Percentiles rank a stretch among this genome's conserved stretches.
Conservation (phyloP, 2,113 vertebrate species). For the Oreochromis spilurus region DNA sequence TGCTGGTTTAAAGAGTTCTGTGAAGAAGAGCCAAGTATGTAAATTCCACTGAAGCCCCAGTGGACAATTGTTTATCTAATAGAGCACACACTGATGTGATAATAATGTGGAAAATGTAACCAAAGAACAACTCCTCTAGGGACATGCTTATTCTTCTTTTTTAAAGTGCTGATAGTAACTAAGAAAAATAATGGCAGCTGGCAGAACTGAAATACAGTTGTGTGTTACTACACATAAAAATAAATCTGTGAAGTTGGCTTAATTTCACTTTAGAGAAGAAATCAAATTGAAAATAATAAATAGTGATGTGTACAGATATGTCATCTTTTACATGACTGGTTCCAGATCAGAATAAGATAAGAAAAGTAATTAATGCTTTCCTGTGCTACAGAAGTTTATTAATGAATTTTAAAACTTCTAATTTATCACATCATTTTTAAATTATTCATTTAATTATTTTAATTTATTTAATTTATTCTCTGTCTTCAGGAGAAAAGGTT, state of each 20-base stretch:
- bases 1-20: background rate
- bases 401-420: background rate
- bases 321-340: background rate
- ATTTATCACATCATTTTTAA: background rate
- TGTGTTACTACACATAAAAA: background rate
- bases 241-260: background rate
- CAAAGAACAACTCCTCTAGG: background rate
- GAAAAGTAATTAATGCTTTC: background rate
- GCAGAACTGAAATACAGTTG: background rate
- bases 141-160: background rate
- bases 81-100: background rate
- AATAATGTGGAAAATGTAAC: background rate
- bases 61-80: background rate
- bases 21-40: background rate
- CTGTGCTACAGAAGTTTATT: background rate
- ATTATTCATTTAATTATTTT: background rate
- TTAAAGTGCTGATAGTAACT: background rate
- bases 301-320: background rate
- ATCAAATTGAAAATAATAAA: background rate
- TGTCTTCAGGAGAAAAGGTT: background rate
- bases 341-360: background rate
- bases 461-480: background rate
- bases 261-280: background rate
- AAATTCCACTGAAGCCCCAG: background rate
- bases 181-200: background rate